Evolutionary conservation across 1,140 invertebrate genomes (phyloP).

Genomic region (Neotoxoptera formosana): DNA sequence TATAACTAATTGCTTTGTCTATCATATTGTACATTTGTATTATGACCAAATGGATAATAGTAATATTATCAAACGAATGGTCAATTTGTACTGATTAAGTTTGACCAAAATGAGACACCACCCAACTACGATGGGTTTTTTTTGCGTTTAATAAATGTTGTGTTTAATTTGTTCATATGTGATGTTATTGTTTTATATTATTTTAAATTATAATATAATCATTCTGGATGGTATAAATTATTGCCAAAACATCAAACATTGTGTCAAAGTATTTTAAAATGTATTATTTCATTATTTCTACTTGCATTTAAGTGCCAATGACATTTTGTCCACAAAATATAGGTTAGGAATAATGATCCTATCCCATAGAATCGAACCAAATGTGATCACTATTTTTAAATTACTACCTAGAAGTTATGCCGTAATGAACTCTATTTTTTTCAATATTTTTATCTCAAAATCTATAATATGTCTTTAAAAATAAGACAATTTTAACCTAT

Average conservation of each 20-base stretch:
- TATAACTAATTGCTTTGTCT: constrained; percentile 49
- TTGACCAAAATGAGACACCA: constrained; percentile 32
- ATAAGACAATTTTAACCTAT: no score
- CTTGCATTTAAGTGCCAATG: background rate
- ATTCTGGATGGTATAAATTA: background rate
- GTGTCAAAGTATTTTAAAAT: background rate
- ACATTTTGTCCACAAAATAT: no score
- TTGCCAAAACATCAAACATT: background rate
- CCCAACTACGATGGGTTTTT: constrained; percentile 19
- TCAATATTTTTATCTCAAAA: no score
- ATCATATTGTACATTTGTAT: constrained; percentile 26
- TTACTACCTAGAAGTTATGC: no score
- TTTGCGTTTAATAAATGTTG: constrained; percentile 51
- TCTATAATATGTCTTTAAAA: no score
- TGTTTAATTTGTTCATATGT: constrained; percentile 36
- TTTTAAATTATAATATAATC: background rate
- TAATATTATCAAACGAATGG: constrained; percentile 29
- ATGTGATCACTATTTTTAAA: no score
- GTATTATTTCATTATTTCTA: background rate
- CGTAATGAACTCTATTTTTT: no score
- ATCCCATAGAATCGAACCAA: no score
- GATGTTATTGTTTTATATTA: background rate
- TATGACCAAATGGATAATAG: constrained; percentile 24
- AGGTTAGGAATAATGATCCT: no score
- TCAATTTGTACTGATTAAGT: constrained; percentile 41